Percentiles rank a stretch among this genome's conserved stretches.
These are phyloP conservation scores for Taxidea taxus DNA, from an alignment of 2,113 vertebrate species.

Conservation along the genomic window DNA sequence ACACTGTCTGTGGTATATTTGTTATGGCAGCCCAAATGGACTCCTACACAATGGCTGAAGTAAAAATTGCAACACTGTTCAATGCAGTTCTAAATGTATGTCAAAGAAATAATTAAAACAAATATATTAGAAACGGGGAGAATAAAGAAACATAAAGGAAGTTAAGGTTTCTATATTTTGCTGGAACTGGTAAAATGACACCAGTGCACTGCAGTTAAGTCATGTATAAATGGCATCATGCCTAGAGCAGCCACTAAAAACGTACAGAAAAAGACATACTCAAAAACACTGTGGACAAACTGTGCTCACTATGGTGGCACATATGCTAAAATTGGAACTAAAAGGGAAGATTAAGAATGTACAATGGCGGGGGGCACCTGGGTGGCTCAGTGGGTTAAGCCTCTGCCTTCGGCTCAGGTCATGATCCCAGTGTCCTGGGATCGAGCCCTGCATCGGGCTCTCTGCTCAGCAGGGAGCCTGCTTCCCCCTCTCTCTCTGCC, in stretches of 20 bases:
- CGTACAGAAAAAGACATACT: neutral
- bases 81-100: neutral
- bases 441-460: too few relatives aligned
- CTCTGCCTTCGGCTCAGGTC: too few relatives aligned
- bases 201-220: neutral
- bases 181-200: neutral
- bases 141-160: neutral
- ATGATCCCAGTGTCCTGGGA: too few relatives aligned
- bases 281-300: neutral
- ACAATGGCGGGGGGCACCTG: too few relatives aligned
- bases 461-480: too few relatives aligned
- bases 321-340: neutral
- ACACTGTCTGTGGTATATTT: neutral
- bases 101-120: neutral
- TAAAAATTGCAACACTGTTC: neutral
- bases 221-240: neutral
- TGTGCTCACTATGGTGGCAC: neutral
- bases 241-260: neutral
- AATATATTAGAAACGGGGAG: neutral
- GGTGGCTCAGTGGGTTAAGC: too few relatives aligned
- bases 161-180: neutral
- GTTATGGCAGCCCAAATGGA: neutral
- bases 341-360: neutral
- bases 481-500: too few relatives aligned
- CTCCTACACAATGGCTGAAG: neutral